Evolutionary conservation across 2,113 vertebrate species (phyloP), one percentile per base, ranked within the genome.

Genomic region (Aythya baeri): DNA sequence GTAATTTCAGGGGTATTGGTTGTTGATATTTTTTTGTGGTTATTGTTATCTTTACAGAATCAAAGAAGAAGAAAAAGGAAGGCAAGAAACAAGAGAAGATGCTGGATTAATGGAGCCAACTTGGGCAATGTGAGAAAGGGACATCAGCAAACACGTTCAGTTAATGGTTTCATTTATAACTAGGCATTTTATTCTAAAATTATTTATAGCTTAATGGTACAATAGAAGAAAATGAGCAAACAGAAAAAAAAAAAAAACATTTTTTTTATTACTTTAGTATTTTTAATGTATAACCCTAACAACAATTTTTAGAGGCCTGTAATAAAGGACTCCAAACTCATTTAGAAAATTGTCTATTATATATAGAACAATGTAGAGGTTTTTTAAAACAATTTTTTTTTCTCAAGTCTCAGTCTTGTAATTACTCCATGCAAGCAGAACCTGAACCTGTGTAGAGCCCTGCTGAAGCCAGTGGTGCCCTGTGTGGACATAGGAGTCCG

Each of bases 21-120:
- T 86, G 13, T 44, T 91, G 44, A 74, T 65, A 68, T 81, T 52
- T 50, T 52, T 93, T 87, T 57, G 5, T 71, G 43, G 15, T 79
- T 63, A 26, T 86, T 96, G 2, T 89, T 95, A 83, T 95, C 66
- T 95, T 91, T 86, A 94, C 97, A 97, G 98, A 98, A 95, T 98
- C 98, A 57, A 98, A 98, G 98, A 98, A 98, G 97, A 98, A 98
- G 98, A 98, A 98, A 98, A 98, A 98, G 96, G 98, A 98, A 97
- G 98, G 98, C 94, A 98, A 98, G 97, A 98, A 98, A 75, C 98
- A 98, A 93, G 98, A 98, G 97, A 98, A 98, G 96, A 98, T 97
- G 97, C 93, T 98, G 97, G 98, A 98, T 94, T 98, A 97, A 97
- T 58, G 82, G 91, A n/a, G 23, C 88, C 85, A 61, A n/a, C 77